Evolutionary conservation across 1,140 invertebrate genomes (phyloP), one percentile per base, ranked within the genome.

Genomic region (Heliconius eleuchia): DNA sequence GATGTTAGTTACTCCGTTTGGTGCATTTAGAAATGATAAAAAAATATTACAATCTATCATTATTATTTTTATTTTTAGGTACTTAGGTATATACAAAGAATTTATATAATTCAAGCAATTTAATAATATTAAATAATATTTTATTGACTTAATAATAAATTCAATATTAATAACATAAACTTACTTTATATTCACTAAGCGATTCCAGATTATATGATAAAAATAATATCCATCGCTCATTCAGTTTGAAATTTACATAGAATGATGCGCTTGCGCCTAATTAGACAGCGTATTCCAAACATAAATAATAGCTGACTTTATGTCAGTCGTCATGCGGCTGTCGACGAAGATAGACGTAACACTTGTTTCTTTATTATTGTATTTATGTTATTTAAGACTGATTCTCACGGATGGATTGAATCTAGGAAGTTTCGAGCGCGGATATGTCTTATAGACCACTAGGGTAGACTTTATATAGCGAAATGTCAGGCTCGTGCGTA

Each of bases 221-320:
- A 77, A 85, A 85, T 88, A 86, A 84, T 85, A 73, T 60, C 80
- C 79, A 79, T 87, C 85, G 85, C 86, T 87, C 81, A 87, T 88
- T 86, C 85, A 80, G 83, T 79, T 80, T 86, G 73, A 84, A 87
- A 91, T 92, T 92, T 89, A 90, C 88, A 91, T 92, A 90, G 89
- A 91, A 91, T 91, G 85, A 87, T 89, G 89, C 89, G 86, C 86
- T 39, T 80, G 83, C 84, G 85, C 83, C 84, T 91, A 91, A 92
- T 92, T 91, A 92, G 86, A 87, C 81, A 83, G 86, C 81, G 81
- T 82, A 80, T 76, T 85, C 77, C 80, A 83, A 73, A 83, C 85
- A 89, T 91, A 91, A 87, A 90, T 92, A 89, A 91, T 91, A 82
- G 83, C 81, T 85, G 85, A 86, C 84, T 88, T 84, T 85, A 84